Conservation (phyloP, 2,888 invertebrate genomes). For the Drosophila parthenogenetica region DNA sequence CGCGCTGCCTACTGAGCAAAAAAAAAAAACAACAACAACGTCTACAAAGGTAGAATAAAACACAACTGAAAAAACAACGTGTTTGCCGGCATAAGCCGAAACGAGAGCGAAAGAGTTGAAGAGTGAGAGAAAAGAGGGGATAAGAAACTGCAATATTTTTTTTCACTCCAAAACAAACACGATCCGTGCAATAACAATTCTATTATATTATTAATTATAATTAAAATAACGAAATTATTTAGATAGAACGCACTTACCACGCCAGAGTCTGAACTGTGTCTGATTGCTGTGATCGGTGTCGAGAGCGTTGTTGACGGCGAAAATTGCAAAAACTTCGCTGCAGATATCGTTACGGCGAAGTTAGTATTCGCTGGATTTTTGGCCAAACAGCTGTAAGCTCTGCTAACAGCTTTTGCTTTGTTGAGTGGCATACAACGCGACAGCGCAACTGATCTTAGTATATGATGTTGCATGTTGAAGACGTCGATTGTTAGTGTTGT, state of each 20-base stretch:
- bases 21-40: neutral
- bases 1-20: constrained; percentile 1
- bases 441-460: constrained; percentile 9
- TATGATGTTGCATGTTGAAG: constrained; percentile 41
- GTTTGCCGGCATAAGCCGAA: constrained; percentile 12
- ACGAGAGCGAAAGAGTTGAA: too few relatives aligned
- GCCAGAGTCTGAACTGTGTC: constrained; percentile 52
- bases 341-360: constrained; percentile 17
- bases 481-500: neutral
- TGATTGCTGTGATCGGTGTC: constrained; percentile 46
- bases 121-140: neutral
- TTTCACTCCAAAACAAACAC: neutral
- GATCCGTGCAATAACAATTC: neutral
- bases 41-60: neutral
- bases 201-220: neutral
- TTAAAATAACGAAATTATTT: neutral
- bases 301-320: constrained; percentile 23
- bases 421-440: constrained; percentile 12
- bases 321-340: constrained; percentile 29
- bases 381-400: constrained; percentile 41
- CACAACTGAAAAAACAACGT: constrained; percentile 27
- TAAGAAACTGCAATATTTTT: constrained; percentile 2
- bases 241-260: constrained; percentile 40
- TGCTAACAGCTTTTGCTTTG: neutral
- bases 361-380: constrained; percentile 19